A percentile compares a stretch with the other conserved stretches of the same genome.
Conservation (phyloP, 2,888 invertebrate species). For the Yponomeuta plumbellus region DNA sequence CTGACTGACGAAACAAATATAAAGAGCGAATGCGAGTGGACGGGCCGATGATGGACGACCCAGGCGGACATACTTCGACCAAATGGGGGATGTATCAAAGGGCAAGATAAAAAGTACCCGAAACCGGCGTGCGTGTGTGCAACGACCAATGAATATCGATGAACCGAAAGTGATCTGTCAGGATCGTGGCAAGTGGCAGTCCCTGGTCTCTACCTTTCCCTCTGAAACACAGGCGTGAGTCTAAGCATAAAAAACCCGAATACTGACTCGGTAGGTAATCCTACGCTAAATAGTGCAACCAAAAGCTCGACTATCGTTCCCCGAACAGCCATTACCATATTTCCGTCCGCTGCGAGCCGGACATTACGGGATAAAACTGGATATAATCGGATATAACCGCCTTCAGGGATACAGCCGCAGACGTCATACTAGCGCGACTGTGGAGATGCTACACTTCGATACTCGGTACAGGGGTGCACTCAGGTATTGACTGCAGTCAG, state of each 20-base stretch:
- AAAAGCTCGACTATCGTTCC: neutral
- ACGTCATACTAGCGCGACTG: constrained; percentile 5
- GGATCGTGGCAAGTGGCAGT: no score
- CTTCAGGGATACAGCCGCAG: constrained; percentile 9
- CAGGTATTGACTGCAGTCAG: neutral
- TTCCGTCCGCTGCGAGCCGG: neutral
- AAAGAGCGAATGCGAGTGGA: no score
- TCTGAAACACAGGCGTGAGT: no score
- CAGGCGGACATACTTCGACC: no score
- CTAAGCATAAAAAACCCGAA: neutral
- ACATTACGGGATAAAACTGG: constrained; percentile 1
- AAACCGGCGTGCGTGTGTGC: no score
- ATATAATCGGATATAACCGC: neutral
- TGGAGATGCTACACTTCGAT: constrained; percentile 12
- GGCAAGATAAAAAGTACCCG: no score
- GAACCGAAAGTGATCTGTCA: no score
- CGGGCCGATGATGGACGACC: no score
- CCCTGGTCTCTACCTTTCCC: no score
- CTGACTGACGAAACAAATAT: no score
- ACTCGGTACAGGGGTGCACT: neutral
- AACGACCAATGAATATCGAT: no score
- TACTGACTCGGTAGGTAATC: neutral
- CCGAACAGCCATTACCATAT: constrained; percentile 2
- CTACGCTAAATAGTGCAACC: neutral
- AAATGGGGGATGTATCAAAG: no score